phyloP scores from a whole-genome alignment of 2,888 invertebrate species.

The Tuberolachnus salignus region DNA sequence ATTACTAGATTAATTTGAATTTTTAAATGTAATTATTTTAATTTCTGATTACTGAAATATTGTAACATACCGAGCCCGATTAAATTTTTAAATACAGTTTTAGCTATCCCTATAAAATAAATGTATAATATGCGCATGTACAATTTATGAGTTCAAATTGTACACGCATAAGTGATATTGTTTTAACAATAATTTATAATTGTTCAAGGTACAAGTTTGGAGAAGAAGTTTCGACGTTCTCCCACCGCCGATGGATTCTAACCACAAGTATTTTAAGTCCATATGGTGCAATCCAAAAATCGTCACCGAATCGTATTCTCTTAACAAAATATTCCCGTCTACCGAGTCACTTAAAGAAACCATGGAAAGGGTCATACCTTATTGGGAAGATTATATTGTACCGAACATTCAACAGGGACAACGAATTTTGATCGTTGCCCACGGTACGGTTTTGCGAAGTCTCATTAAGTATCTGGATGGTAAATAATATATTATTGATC shows the following conservation, averaged over 20 bases:
- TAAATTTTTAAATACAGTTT: too few species aligned
- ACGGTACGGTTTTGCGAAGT: slow-evolving; percentile 63
- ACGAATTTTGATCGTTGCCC: slow-evolving; percentile 62
- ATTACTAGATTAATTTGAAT: too few species aligned
- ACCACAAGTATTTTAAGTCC: slow-evolving; percentile 61
- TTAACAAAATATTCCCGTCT: slow-evolving; percentile 61
- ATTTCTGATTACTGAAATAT: too few species aligned
- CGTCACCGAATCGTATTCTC: slow-evolving; percentile 58
- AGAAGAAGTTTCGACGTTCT: slow-evolving; percentile 63
- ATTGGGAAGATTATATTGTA: slow-evolving; percentile 66
- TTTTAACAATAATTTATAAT: too few species aligned
- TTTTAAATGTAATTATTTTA: too few species aligned
- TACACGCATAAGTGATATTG: too few species aligned
- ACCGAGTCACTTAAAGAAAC: slow-evolving; percentile 63
- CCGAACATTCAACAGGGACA: slow-evolving; percentile 63
- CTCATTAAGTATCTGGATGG: slow-evolving; percentile 63
- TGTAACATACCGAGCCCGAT: too few species aligned
- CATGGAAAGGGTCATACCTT: slow-evolving; percentile 63
- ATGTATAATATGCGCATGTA: too few species aligned
- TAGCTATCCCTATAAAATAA: too few species aligned
- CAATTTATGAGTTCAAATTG: too few species aligned
- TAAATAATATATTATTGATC: slow-evolving; percentile 58
- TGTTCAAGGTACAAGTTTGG: slow-evolving; percentile 62
- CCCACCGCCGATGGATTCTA: slow-evolving; percentile 62
- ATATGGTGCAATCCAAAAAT: slow-evolving; percentile 61